These are phyloP conservation scores for Peromyscus eremicus DNA, from an alignment of 2,797 vertebrate species.

Conservation along the genomic window DNA sequence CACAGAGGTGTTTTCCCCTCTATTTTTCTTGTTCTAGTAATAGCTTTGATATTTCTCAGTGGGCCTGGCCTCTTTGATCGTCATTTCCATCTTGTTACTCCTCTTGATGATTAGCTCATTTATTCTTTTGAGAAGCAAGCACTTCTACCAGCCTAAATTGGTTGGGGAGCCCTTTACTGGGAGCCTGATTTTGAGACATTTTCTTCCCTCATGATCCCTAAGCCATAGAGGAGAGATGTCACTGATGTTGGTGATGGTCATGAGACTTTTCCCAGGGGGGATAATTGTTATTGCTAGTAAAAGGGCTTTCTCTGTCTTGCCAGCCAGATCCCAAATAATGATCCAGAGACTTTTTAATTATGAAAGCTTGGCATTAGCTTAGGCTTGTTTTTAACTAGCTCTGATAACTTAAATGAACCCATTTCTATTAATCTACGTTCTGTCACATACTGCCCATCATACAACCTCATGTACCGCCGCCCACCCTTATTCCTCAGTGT, in stretches of 20 bases:
- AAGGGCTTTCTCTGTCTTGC: neutral
- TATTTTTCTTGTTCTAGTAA: neutral
- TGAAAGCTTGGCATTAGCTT: neutral
- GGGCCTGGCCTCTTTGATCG: neutral
- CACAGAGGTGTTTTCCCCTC: neutral
- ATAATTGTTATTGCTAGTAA: neutral
- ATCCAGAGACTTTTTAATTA: neutral
- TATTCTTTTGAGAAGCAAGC: neutral
- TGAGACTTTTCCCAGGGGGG: neutral
- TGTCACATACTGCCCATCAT: neutral
- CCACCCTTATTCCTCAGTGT: neutral
- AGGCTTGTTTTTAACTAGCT: neutral
- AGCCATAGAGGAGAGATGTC: neutral
- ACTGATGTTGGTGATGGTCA: neutral
- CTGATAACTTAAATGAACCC: neutral
- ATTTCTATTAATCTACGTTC: neutral
- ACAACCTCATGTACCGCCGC: neutral
- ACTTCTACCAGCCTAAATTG: neutral
- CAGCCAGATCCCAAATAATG: neutral
- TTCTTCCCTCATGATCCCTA: neutral
- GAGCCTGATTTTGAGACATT: neutral
- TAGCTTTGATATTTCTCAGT: neutral
- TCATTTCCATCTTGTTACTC: neutral
- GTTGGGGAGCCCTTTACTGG: neutral
- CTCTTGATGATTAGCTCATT: constrained; percentile 10